Conservation (phyloP, 2,797 vertebrate genomes). For the Alca torda region DNA sequence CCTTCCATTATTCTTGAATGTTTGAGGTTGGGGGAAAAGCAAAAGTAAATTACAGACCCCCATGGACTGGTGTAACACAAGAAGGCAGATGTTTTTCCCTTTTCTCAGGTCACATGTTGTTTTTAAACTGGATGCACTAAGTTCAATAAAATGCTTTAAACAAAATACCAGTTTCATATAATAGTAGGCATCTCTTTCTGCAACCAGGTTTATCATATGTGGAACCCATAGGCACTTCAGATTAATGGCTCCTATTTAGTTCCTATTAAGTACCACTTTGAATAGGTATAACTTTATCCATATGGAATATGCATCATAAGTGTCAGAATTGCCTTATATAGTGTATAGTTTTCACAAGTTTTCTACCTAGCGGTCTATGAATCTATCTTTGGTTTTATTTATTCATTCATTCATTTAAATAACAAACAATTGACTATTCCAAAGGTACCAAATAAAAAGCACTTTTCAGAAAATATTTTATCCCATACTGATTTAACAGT, state of each 20-base stretch:
- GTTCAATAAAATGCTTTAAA: not conserved
- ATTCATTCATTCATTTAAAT: not conserved
- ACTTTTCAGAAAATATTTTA: not conserved
- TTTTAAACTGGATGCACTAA: conserved; percentile 52
- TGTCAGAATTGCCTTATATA: not conserved
- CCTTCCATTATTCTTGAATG: conserved; percentile 70
- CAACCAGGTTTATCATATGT: not conserved
- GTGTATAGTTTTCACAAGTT: not conserved
- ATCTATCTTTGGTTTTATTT: not conserved
- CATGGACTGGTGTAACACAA: conserved; percentile 65
- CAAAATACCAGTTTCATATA: not conserved
- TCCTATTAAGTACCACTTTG: not conserved
- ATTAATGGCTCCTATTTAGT: not conserved
- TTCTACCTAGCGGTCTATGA: not conserved
- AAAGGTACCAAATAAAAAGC: not conserved
- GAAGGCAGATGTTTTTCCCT: conserved; percentile 62
- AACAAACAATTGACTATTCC: not conserved
- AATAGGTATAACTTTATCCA: not conserved
- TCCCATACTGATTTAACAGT: not conserved
- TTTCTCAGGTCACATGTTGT: conserved; percentile 29
- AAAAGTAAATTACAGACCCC: conserved; percentile 72
- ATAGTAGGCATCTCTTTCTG: not conserved
- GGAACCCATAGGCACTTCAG: not conserved
- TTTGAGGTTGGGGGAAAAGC: conserved; percentile 17
- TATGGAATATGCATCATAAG: not conserved